phyloP scores from a whole-genome alignment of 2,888 invertebrate species.

The Caenorhabditis angaria region DNA sequence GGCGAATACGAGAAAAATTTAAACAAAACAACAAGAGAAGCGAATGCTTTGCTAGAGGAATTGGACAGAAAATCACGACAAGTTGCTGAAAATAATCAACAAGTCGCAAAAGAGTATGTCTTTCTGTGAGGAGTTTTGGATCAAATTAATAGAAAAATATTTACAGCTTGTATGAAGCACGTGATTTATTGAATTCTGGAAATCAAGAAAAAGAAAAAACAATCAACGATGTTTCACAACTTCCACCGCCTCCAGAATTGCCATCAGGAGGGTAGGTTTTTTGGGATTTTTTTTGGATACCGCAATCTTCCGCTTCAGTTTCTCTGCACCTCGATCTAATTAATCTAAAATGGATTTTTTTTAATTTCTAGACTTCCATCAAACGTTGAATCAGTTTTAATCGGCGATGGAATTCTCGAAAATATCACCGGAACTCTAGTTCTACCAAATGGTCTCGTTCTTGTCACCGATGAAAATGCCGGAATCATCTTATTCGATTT shows the following conservation, averaged over 20 bases:
- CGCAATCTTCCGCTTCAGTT: neutral
- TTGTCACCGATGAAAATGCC: constrained; percentile 45
- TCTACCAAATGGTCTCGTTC: constrained; percentile 42
- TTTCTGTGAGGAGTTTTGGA: neutral
- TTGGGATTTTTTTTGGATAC: neutral
- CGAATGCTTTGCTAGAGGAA: constrained; percentile 30
- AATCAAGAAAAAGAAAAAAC: constrained; percentile 32
- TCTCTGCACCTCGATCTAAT: too few species aligned
- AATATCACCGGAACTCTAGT: constrained; percentile 48
- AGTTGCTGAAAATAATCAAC: constrained; percentile 28
- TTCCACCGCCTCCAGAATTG: constrained; percentile 30
- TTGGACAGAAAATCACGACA: constrained; percentile 33
- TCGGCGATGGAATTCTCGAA: constrained; percentile 44
- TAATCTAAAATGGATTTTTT: too few species aligned
- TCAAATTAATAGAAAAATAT: neutral
- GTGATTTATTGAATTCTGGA: neutral
- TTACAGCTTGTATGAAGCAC: neutral
- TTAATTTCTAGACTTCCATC: constrained; percentile 28
- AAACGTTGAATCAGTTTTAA: constrained; percentile 53
- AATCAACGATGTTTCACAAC: constrained; percentile 33
- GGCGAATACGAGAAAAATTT: constrained; percentile 39
- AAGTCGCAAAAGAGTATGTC: constrained; percentile 24
- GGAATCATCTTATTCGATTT: constrained; percentile 51
- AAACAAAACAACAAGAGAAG: constrained; percentile 28
- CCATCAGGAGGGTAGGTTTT: constrained; percentile 35